Conservation (phyloP, 2,113 vertebrate genomes). For the Colius striatus region DNA sequence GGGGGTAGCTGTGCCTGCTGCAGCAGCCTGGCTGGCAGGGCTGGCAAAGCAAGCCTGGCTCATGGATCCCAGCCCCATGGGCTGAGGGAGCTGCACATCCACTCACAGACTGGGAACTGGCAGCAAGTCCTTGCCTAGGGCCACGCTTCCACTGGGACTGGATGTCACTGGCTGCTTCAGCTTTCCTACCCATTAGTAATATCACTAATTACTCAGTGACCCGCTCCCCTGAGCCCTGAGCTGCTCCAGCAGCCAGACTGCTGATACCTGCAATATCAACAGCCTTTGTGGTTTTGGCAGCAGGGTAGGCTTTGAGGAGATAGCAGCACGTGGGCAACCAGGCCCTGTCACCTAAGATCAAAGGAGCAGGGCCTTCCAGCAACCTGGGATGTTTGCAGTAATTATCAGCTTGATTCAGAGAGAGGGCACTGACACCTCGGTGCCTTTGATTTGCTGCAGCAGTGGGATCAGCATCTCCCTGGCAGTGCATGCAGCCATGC, state of each 20-base stretch:
- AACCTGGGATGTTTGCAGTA: background rate
- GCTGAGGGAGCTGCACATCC: background rate
- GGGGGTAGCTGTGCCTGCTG: background rate
- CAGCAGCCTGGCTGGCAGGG: background rate
- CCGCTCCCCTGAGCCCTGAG: background rate
- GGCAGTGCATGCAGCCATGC: background rate
- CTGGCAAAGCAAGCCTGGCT: background rate
- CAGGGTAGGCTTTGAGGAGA: background rate
- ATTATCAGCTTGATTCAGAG: background rate
- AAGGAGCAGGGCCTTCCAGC: background rate
- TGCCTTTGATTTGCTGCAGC: background rate
- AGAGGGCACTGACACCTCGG: background rate
- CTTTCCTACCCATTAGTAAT: background rate
- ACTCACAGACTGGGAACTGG: background rate
- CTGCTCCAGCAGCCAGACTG: background rate
- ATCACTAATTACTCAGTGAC: background rate
- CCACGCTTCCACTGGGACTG: background rate
- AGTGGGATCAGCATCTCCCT: background rate
- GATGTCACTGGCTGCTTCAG: background rate
- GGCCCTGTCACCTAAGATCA: background rate
- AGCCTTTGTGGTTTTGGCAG: background rate
- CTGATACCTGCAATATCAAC: background rate
- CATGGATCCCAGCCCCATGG: background rate
- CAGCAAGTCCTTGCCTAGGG: background rate
- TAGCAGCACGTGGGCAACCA: background rate